Conservation (phyloP, 2,797 vertebrate genomes). For the Sylvilagus floridanus region DNA sequence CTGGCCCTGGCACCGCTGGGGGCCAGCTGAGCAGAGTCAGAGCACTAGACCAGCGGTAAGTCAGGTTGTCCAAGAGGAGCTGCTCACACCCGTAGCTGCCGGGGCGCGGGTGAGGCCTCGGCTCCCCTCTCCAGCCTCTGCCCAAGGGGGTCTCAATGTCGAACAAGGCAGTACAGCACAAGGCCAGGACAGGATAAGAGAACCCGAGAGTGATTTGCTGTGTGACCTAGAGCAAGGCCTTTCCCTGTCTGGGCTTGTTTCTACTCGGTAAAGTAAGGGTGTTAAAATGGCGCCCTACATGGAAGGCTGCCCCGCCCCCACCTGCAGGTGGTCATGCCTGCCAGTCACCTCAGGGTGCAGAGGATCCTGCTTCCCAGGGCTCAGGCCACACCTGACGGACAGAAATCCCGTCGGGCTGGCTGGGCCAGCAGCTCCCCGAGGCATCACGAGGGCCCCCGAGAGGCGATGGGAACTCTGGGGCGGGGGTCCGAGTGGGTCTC, state of each 20-base stretch:
- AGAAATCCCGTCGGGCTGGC: not conserved
- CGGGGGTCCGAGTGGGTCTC: not conserved
- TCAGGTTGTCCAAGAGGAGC: not conserved
- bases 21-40: conserved; percentile 22
- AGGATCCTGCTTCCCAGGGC: not conserved
- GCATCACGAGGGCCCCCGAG: not conserved
- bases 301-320: not conserved
- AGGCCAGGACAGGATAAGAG: not conserved
- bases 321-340: not conserved
- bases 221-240: not conserved
- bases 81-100: not conserved
- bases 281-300: not conserved
- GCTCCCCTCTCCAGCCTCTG: not conserved
- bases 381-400: not conserved
- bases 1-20: not conserved
- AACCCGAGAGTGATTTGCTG: not conserved
- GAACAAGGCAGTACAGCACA: not conserved
- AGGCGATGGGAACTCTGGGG: not conserved
- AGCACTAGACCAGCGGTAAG: conserved; percentile 39
- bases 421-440: not conserved
- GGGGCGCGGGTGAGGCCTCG: not conserved
- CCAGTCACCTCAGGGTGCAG: not conserved
- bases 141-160: not conserved
- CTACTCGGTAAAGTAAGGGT: not conserved
- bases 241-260: conserved; percentile 29